Conservation (phyloP, 2,888 invertebrate genomes). For the Arrhopalites spinosus region DNA sequence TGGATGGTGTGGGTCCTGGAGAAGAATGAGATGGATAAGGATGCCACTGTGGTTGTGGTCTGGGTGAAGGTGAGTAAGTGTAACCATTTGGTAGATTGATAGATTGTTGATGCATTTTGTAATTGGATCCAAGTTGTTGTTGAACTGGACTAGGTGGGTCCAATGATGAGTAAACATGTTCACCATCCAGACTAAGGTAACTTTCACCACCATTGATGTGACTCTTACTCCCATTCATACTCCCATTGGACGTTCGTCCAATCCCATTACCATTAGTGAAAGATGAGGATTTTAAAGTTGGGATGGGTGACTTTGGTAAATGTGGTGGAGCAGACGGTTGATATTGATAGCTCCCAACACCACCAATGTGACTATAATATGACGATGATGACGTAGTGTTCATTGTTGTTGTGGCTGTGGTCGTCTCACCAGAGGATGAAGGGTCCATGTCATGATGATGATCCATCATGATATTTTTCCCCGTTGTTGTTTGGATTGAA, state of each 20-base stretch:
- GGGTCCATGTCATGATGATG: conserved; percentile 15
- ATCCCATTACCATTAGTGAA: conserved; percentile 19
- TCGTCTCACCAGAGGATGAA: background rate
- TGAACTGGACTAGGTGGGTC: conserved; percentile 53
- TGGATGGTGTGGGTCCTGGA: conserved; percentile 5
- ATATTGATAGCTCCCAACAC: background rate
- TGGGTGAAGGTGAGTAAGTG: conserved; percentile 45
- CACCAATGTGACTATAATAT: conserved; percentile 2
- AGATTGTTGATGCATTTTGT: conserved; percentile 43
- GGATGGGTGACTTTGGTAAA: conserved; percentile 51
- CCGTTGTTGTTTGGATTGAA: conserved; percentile 21
- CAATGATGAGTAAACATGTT: conserved; percentile 54
- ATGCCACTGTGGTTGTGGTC: conserved; percentile 40
- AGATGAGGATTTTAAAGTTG: conserved; percentile 49
- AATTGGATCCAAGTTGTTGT: background rate
- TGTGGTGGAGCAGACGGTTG: conserved; percentile 31
- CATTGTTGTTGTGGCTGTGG: background rate
- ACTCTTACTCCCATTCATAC: background rate
- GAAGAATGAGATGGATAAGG: conserved; percentile 34
- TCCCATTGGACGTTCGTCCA: conserved; percentile 1
- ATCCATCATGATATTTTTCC: conserved; percentile 14
- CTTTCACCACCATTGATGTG: conserved; percentile 46
- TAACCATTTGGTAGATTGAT: conserved; percentile 55
- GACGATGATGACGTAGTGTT: background rate
- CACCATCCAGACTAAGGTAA: conserved; percentile 55